Evolutionary conservation across 2,113 vertebrate species (phyloP), one percentile per base, ranked within the genome.

Genomic region (Atrichornis clamosus): DNA sequence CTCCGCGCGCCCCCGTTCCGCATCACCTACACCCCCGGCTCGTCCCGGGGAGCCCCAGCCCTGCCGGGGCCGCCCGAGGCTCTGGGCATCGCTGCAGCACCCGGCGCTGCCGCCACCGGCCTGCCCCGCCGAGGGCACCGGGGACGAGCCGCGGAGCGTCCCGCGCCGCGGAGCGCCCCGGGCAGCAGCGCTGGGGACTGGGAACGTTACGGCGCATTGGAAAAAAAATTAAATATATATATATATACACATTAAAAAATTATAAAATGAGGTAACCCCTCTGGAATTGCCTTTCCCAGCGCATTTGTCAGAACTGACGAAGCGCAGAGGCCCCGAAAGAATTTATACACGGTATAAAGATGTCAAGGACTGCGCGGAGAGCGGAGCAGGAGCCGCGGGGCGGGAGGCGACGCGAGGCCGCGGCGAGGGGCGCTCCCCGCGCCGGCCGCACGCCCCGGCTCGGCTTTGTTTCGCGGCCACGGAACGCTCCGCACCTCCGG

Each of bases 251-350:
- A 63, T 18, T 18, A 60, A 88, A 88, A 39, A 47, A 19, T 13
- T 6, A 69, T 69, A 93, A 91, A 94, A 77, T 96, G 96, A 97
- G 90, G 93, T 93, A 97, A 97, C 89, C 93, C 88, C 93, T 94
- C 95, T 95, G 97, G 97, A 97, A 97, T 97, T 89, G 96, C 85
- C 74, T 90, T 96, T 97, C 94, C 95, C 79, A 92, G 90, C 56
- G 93, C 75, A 97, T 97, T 97, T 98, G 97, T 97, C 97, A 97
- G 97, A 30, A 90, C 92, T 97, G 97, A 97, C 97, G 97, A 98
- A 98, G 97, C 92, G 78, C 97, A 97, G 97, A 93, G 97, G 91
- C 94, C 90, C 84, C 80, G 75, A 93, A 97, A 97, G 97, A 93
- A 97, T 97, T 97, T 96, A 84, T 70, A 90, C 96, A 56, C 91